Percentiles rank a stretch among this genome's conserved stretches.
Evolutionary conservation across 2,113 vertebrate genomes (phyloP).

Genomic region (Epinephelus lanceolatus): DNA sequence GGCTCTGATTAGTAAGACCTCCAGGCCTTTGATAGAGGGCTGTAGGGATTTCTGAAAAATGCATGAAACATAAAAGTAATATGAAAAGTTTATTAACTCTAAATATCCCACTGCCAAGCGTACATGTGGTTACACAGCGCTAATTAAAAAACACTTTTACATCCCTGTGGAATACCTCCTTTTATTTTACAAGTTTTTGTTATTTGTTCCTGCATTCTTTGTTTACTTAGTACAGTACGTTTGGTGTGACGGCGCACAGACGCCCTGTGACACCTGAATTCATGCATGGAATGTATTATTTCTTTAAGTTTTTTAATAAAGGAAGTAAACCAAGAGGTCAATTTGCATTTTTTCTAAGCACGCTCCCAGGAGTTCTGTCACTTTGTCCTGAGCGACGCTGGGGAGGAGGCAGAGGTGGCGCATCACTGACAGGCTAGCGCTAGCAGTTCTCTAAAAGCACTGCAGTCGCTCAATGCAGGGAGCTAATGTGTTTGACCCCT

Average conservation of each 20-base stretch:
- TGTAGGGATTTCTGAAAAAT: constrained; percentile 80
- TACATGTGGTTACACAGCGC: constrained; percentile 52
- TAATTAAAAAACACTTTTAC: constrained; percentile 64
- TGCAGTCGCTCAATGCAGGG: constrained; percentile 57
- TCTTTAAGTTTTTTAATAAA: constrained; percentile 27
- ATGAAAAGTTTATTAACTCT: constrained; percentile 82
- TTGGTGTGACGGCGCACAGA: background rate
- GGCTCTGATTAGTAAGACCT: constrained; percentile 70
- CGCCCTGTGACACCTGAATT: background rate
- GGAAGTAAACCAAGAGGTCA: constrained; percentile 14
- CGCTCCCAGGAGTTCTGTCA: constrained; percentile 25
- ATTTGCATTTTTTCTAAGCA: constrained; percentile 20
- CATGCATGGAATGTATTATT: background rate
- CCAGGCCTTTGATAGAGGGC: constrained; percentile 70
- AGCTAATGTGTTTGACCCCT: constrained; percentile 80
- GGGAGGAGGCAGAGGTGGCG: constrained; percentile 44
- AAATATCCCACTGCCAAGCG: constrained; percentile 65
- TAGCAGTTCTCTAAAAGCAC: constrained; percentile 55
- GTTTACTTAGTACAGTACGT: constrained; percentile 14
- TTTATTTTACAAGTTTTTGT: constrained; percentile 38
- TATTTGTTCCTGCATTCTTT: constrained; percentile 26
- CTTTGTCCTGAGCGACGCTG: constrained; percentile 26
- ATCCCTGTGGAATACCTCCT: constrained; percentile 28
- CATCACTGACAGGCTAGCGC: constrained; percentile 46
- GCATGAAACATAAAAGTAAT: constrained; percentile 83